Conservation (phyloP, 2,113 vertebrate genomes). For the Osmerus eperlanus region DNA sequence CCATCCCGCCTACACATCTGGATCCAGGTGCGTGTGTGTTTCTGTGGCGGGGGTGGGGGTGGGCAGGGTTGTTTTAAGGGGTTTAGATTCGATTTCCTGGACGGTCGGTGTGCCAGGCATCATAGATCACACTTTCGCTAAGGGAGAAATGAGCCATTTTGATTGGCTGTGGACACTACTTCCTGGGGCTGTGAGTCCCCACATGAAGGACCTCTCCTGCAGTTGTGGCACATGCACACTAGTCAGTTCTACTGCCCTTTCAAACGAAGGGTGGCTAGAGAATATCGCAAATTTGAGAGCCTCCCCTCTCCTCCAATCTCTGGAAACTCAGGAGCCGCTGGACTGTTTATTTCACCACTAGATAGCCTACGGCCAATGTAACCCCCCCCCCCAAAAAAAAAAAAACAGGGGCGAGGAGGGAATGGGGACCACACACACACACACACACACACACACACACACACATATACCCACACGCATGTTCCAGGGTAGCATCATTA, state of each 20-base stretch:
- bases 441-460: background rate
- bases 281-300: too few relatives aligned
- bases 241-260: too few relatives aligned
- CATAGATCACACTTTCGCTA: background rate
- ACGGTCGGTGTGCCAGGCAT: background rate
- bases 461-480: background rate
- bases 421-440: background rate
- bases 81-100: conserved; percentile 12
- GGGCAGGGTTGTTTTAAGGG: background rate
- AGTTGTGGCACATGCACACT: too few relatives aligned
- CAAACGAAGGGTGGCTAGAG: too few relatives aligned
- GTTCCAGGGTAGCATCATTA: conserved; percentile 18
- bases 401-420: background rate
- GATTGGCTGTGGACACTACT: too few relatives aligned
- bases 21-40: background rate
- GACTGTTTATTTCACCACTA: too few relatives aligned
- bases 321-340: too few relatives aligned
- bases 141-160: too few relatives aligned
- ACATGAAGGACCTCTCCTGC: too few relatives aligned
- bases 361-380: background rate
- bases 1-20: background rate
- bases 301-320: too few relatives aligned
- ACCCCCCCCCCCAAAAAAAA: background rate
- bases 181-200: too few relatives aligned
- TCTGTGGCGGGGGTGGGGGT: background rate